phyloP scores from a whole-genome alignment of 1,140 invertebrate species.

The Phymorhynchus buccinoides region DNA sequence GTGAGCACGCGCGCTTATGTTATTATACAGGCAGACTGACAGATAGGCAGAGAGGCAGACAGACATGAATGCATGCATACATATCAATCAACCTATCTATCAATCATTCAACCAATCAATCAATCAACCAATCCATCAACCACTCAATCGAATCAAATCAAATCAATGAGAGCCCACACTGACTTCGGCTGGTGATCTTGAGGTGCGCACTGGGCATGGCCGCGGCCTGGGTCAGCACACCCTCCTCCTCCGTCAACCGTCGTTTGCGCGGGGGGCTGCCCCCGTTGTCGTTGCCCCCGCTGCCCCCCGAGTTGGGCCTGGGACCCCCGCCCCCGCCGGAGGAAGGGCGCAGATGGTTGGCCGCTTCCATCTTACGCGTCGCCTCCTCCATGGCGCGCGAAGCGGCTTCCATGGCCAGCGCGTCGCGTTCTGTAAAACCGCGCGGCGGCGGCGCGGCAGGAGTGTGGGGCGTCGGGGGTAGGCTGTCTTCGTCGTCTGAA shows the following conservation, averaged over 20 bases:
- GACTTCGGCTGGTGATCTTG: slow-evolving; percentile 91
- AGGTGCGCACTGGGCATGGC: slow-evolving; percentile 83
- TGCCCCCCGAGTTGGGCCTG: slow-evolving; percentile 61
- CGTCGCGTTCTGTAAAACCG: slow-evolving; percentile 69
- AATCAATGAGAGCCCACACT: slow-evolving; percentile 66
- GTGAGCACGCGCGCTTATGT: not conserved
- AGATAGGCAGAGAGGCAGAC: not conserved
- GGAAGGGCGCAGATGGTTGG: slow-evolving; percentile 9
- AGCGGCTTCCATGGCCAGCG: slow-evolving; percentile 72
- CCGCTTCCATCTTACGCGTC: slow-evolving; percentile 71
- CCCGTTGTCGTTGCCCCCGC: slow-evolving; percentile 60
- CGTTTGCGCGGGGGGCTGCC: slow-evolving; percentile 70
- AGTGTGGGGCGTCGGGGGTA: slow-evolving; percentile 61
- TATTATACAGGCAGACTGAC: not conserved
- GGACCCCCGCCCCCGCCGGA: slow-evolving; percentile 55
- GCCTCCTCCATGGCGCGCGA: slow-evolving; percentile 72
- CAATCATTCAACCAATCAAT: too few relatives aligned
- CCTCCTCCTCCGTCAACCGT: slow-evolving; percentile 72
- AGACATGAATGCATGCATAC: too few relatives aligned
- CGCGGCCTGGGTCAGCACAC: slow-evolving; percentile 70
- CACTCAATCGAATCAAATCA: too few relatives aligned
- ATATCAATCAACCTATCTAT: too few relatives aligned
- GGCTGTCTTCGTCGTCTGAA: slow-evolving; percentile 64
- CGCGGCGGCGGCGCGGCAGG: slow-evolving; percentile 64
- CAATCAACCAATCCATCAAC: too few relatives aligned